Conservation (phyloP, 2,113 vertebrate genomes). For the Colossoma macropomum region DNA sequence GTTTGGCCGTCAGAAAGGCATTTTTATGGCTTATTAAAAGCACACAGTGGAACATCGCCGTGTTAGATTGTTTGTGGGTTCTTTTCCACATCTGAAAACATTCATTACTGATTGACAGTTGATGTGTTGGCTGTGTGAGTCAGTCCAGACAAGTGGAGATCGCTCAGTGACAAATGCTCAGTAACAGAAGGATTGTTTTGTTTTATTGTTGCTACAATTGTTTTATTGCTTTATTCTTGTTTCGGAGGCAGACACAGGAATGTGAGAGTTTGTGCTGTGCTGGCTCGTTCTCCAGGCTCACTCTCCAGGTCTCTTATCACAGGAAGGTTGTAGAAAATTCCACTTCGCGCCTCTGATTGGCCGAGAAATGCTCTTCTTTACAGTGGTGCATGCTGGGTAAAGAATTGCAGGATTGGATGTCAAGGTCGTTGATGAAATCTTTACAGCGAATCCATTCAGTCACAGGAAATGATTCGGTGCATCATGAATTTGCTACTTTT, state of each 20-base stretch:
- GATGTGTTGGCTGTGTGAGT: background rate
- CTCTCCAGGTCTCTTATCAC: too few relatives aligned
- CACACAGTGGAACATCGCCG: background rate
- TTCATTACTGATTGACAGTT: conserved; percentile 1
- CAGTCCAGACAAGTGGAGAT: background rate
- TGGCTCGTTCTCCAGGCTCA: too few relatives aligned
- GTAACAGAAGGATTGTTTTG: background rate
- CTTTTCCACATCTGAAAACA: conserved; percentile 25
- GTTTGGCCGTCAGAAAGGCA: conserved; percentile 18
- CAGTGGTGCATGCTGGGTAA: too few relatives aligned
- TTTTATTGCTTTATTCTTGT: background rate
- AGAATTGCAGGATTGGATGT: too few relatives aligned
- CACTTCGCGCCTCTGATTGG: too few relatives aligned
- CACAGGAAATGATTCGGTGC: too few relatives aligned
- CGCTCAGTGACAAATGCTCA: background rate
- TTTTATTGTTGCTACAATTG: background rate
- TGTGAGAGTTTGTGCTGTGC: background rate
- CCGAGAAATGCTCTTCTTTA: too few relatives aligned
- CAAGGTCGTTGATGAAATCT: too few relatives aligned
- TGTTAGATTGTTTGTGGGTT: conserved; percentile 6
- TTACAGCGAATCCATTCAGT: too few relatives aligned
- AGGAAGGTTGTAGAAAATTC: too few relatives aligned
- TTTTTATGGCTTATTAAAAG: conserved; percentile 33
- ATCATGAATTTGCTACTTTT: too few relatives aligned
- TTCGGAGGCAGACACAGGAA: background rate